Conservation (phyloP, 2,888 invertebrate species). For the Cataglyphis albicans region DNA sequence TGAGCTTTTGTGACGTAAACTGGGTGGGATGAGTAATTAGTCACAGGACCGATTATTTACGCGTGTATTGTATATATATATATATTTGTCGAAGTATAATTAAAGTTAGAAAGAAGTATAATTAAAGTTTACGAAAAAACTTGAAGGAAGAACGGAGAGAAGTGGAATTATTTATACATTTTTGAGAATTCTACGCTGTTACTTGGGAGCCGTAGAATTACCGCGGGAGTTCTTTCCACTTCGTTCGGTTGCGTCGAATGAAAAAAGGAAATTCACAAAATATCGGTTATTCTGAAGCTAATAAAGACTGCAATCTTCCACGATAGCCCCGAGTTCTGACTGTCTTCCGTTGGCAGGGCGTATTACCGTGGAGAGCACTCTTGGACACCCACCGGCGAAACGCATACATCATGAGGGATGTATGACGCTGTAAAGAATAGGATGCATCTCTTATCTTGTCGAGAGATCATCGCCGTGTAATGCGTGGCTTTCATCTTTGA, state of each 20-base stretch:
- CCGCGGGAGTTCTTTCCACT: constrained; percentile 31
- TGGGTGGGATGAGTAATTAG: background rate
- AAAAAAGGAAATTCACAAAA: constrained; percentile 43
- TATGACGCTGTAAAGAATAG: constrained; percentile 66
- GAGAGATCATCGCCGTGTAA: constrained; percentile 75
- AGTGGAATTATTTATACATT: constrained; percentile 14
- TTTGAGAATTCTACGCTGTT: constrained; percentile 33
- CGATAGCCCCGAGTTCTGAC: constrained; percentile 59
- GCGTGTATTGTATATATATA: background rate
- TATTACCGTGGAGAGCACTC: constrained; percentile 63
- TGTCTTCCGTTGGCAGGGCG: constrained; percentile 57
- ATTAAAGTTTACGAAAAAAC: background rate
- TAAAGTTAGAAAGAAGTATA: background rate
- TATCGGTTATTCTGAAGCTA: constrained; percentile 59
- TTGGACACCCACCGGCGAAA: constrained; percentile 60
- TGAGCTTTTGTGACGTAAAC: background rate
- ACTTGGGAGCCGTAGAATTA: constrained; percentile 33
- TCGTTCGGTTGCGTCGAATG: constrained; percentile 27
- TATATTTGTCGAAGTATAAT: too few relatives aligned
- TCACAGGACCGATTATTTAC: background rate
- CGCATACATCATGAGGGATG: constrained; percentile 68
- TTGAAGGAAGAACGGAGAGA: background rate
- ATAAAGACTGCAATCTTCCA: constrained; percentile 68
- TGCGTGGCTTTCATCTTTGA: constrained; percentile 70
- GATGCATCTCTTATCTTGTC: constrained; percentile 77